A percentile compares a stretch with the other conserved stretches of the same genome.
Conservation (phyloP, 2,797 vertebrate species). For the Sebastes taczanowskii region DNA sequence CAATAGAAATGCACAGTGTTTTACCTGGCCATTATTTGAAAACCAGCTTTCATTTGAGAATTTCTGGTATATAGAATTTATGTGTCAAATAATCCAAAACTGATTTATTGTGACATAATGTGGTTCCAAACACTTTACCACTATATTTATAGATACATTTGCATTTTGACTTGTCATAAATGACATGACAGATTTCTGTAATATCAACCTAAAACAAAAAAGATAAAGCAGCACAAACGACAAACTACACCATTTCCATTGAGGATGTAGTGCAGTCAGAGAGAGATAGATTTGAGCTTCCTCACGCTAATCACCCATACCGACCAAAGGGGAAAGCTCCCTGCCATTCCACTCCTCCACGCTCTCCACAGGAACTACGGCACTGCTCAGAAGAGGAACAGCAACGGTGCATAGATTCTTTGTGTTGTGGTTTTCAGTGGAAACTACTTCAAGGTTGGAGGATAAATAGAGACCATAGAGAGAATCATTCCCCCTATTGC, state of each 20-base stretch:
- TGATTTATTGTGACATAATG: neutral
- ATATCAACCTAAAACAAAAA: neutral
- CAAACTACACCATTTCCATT: neutral
- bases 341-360: neutral
- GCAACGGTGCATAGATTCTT: neutral
- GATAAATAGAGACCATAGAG: neutral
- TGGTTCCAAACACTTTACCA: neutral
- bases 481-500: neutral
- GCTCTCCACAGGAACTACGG: neutral
- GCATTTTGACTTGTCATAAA: neutral
- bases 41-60: neutral
- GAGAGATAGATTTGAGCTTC: neutral
- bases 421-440: neutral
- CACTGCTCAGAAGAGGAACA: neutral
- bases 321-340: slow-evolving; percentile 1
- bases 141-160: neutral
- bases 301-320: neutral
- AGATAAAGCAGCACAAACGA: neutral
- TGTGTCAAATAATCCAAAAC: neutral
- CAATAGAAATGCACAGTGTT: neutral
- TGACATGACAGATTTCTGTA: neutral
- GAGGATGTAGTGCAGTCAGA: neutral
- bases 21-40: neutral
- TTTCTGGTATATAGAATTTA: neutral
- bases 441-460: neutral